Evolutionary conservation across 2,888 invertebrate genomes (phyloP).

Genomic region (Archips crataeganus): DNA sequence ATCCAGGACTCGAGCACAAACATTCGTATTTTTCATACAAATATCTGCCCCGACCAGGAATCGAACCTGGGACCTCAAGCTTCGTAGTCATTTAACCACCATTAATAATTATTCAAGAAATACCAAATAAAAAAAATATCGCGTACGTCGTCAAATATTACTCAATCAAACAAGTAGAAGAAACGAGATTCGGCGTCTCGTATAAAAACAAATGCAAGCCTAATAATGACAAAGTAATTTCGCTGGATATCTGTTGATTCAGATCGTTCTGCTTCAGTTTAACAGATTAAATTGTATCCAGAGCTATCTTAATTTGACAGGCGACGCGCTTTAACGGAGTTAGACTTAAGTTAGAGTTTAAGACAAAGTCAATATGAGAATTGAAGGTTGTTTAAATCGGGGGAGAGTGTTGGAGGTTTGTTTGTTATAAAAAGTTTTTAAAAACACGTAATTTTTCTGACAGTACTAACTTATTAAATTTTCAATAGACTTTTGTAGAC

Average conservation of each 20-base stretch:
- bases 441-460: too few species aligned
- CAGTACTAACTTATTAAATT: too few species aligned
- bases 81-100: too few species aligned
- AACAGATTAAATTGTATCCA: conserved; percentile 54
- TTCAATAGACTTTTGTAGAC: too few species aligned
- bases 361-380: conserved; percentile 37
- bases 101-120: neutral
- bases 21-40: too few species aligned
- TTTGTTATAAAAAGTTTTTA: conserved; percentile 22
- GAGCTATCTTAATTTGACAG: conserved; percentile 60
- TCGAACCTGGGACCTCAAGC: too few species aligned
- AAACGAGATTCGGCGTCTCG: neutral
- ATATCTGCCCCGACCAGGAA: too few species aligned
- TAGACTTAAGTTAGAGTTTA: conserved; percentile 42
- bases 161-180: neutral
- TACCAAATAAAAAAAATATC: too few species aligned
- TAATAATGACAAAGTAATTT: conserved; percentile 1
- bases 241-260: conserved; percentile 53
- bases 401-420: neutral
- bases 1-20: too few species aligned
- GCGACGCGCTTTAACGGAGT: conserved; percentile 46
- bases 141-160: too few species aligned
- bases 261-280: conserved; percentile 52
- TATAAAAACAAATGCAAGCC: conserved; percentile 5
- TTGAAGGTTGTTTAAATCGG: conserved; percentile 32